Evolutionary conservation across 2,113 vertebrate genomes (phyloP), one percentile per base, ranked within the genome.

Genomic region (Casuarius casuarius): DNA sequence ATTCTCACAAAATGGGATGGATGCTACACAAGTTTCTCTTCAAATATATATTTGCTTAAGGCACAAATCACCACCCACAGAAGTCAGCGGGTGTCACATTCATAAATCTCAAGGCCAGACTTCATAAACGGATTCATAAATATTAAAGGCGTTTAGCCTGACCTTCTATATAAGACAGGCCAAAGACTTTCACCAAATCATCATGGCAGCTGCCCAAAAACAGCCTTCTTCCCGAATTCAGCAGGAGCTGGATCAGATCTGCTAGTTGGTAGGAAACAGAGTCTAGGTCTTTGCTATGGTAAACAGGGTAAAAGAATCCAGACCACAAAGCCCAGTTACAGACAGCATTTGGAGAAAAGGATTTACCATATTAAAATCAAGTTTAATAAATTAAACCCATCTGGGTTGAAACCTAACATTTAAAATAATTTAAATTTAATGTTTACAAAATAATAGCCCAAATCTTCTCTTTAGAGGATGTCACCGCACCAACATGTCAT

Each of bases 11-110:
- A 90, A 68, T n/a, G 54, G 51, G 68, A 75, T 42, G 68, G 59
- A 46, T 81, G 89, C 70, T 90, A 88, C 73, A 51, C 29, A 92
- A 90, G 72, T 92, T 95, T 93, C n/a, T 71, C 82, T 70, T 48
- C 63, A 92, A 80, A 94, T 88, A 59, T 75, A 19, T 62, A 77
- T 95, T 97, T 95, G 91, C 92, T 95, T 75, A 88, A 92, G 93
- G 87, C 93, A 92, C 67, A 96, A 92, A 86, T 95, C 90, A 90
- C 59, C 73, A 93, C 82, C 59, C 87, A 90, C 71, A 70, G 80
- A 89, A 94, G 89, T 88, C 94, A 94, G 81, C 0, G n/a, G 48
- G 51, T 85, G 78, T 90, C 95, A 94, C 78, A 59, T 67, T 87
- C 84, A 92, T 90, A 95, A 95, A 87, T 92, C 89, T 90, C 79